phyloP scores from a whole-genome alignment of 2,888 invertebrate species.

The Drymonia ruficornis region DNA sequence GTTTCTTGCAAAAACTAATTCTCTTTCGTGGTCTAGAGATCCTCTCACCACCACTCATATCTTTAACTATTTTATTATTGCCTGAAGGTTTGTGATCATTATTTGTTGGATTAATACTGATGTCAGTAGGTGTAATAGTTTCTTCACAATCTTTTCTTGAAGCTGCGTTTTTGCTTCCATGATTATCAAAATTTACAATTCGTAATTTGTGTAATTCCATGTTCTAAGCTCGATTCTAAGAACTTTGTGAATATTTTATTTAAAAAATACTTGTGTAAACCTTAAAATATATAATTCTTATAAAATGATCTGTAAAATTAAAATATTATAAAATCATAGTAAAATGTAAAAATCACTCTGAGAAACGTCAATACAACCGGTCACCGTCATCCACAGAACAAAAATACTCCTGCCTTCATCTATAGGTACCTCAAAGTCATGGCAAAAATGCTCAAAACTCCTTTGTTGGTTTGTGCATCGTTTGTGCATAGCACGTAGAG shows the following conservation, averaged over 20 bases:
- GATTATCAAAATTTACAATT: constrained; percentile 40
- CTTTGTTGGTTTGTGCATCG: too few species aligned
- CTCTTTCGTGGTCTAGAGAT: neutral
- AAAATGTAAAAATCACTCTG: neutral
- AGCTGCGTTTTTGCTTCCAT: constrained; percentile 13
- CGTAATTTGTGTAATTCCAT: constrained; percentile 47
- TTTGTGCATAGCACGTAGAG: too few species aligned
- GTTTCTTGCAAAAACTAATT: neutral
- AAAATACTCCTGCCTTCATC: too few species aligned
- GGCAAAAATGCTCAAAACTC: too few species aligned
- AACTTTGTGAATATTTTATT: neutral
- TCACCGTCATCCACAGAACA: too few species aligned
- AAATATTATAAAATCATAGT: neutral
- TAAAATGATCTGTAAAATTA: neutral
- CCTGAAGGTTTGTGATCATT: neutral
- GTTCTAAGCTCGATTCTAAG: neutral
- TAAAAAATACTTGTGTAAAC: neutral
- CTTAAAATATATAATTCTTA: constrained; percentile 1
- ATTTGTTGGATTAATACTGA: neutral
- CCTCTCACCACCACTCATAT: neutral
- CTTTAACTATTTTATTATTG: neutral
- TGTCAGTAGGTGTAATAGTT: constrained; percentile 1
- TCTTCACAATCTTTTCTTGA: constrained; percentile 10
- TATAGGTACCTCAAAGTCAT: too few species aligned
- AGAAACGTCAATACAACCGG: too few species aligned